These are phyloP conservation scores for Gymnorhina tibicen DNA, from an alignment of 2,113 vertebrate species.

Conservation along the genomic window DNA sequence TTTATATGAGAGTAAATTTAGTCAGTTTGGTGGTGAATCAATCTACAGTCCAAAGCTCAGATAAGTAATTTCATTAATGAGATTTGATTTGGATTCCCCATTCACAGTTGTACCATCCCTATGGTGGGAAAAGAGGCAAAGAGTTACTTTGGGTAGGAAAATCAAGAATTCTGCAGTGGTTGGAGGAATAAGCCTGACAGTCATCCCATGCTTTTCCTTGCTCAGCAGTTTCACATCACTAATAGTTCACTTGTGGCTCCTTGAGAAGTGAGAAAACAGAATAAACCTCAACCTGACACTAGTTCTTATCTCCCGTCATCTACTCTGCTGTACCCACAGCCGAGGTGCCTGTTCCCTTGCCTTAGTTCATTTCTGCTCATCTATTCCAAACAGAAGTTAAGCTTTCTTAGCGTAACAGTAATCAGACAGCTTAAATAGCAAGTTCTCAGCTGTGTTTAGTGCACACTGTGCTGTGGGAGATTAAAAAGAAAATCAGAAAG, in stretches of 20 bases:
- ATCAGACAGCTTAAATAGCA: conserved; percentile 7
- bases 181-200: not conserved
- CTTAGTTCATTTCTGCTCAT: not conserved
- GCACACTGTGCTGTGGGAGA: not conserved
- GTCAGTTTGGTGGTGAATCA: not conserved
- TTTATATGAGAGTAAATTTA: not conserved
- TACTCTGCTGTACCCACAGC: not conserved
- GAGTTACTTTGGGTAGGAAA: not conserved
- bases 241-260: not conserved
- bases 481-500: conserved; percentile 36
- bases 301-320: not conserved
- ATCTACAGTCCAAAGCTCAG: not conserved
- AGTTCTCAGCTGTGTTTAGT: conserved; percentile 8
- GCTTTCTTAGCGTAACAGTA: not conserved
- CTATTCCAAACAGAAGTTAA: not conserved
- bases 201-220: not conserved
- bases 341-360: fast-evolving
- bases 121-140: not conserved
- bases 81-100: not conserved
- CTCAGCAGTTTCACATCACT: not conserved
- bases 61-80: not conserved
- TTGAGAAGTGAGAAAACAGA: not conserved
- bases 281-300: not conserved
- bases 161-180: not conserved
- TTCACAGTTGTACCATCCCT: not conserved